These are phyloP conservation scores for Galaxias olidus DNA, from an alignment of 2,797 vertebrate species.

Conservation along the genomic window DNA sequence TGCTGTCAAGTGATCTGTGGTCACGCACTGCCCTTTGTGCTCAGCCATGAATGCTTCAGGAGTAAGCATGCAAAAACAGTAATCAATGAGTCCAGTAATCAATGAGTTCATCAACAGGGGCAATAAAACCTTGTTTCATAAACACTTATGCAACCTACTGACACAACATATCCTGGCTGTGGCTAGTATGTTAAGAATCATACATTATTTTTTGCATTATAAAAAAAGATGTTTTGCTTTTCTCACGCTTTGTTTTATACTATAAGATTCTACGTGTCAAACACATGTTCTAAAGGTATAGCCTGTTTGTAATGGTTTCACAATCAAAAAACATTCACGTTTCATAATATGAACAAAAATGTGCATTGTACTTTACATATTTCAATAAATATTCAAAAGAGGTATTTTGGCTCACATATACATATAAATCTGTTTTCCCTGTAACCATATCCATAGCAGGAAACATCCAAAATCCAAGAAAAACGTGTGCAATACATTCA, in stretches of 20 bases:
- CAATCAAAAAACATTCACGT: too few species aligned
- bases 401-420: too few species aligned
- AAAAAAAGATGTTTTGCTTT: too few species aligned
- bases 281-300: background rate
- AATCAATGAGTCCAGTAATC: background rate
- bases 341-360: background rate
- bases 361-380: background rate
- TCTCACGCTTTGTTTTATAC: background rate
- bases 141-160: constrained; percentile 1
- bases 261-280: background rate
- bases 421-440: too few species aligned
- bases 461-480: too few species aligned
- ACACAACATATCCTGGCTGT: background rate
- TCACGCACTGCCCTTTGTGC: constrained; percentile 25
- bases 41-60: constrained; percentile 23
- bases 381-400: background rate
- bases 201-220: background rate
- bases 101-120: background rate
- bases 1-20: background rate
- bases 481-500: too few species aligned
- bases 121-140: background rate
- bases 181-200: background rate
- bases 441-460: too few species aligned
- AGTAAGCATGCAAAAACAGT: background rate
- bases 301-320: too few species aligned